phyloP scores from a whole-genome alignment of 2,888 invertebrate species.

The Autographa pulchrina region DNA sequence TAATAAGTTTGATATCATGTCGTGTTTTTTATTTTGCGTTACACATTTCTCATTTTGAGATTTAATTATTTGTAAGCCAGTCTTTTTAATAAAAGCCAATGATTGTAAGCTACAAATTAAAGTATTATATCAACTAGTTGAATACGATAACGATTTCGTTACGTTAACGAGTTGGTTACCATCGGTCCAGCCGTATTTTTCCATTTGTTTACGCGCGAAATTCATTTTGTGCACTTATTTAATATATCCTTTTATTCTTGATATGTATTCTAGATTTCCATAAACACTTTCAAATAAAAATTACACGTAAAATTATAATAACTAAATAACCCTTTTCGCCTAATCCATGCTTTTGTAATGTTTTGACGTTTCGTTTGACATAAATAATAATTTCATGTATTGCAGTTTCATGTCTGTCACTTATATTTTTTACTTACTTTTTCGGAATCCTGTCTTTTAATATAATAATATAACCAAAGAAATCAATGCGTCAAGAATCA shows the following conservation, averaged over 20 bases:
- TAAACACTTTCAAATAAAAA: background rate
- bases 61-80: too few relatives aligned
- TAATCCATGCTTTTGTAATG: background rate
- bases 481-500: background rate
- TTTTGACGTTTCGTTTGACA: background rate
- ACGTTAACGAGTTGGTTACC: conserved; percentile 65
- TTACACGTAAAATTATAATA: conserved; percentile 18
- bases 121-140: too few relatives aligned
- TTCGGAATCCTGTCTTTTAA: background rate
- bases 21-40: too few relatives aligned
- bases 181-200: conserved; percentile 93
- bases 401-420: too few relatives aligned
- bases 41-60: too few relatives aligned
- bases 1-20: too few relatives aligned
- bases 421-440: background rate
- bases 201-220: conserved; percentile 92
- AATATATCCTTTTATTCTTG: background rate
- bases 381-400: too few relatives aligned
- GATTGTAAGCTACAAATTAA: too few relatives aligned
- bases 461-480: background rate
- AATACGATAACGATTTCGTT: too few relatives aligned
- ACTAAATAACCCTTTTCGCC: conserved; percentile 32
- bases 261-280: background rate
- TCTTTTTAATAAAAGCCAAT: too few relatives aligned
- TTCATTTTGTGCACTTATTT: conserved; percentile 83